A percentile compares a stretch with the other conserved stretches of the same genome.
These are phyloP conservation scores for Anguilla obscura DNA, from an alignment of 2,797 vertebrate species.

Conservation along the genomic window DNA sequence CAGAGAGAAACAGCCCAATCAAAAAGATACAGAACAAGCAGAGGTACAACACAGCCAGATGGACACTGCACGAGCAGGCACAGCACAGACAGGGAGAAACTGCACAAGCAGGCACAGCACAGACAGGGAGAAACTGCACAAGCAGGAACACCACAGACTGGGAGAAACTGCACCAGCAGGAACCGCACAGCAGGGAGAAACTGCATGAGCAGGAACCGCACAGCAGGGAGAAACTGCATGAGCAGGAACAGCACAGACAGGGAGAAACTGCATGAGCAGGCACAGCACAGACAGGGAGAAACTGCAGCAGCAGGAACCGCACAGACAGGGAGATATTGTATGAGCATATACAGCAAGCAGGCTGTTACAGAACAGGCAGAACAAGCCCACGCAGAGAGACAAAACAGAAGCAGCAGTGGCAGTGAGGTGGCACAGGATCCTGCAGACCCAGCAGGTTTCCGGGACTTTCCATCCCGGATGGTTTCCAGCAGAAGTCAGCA, in stretches of 20 bases:
- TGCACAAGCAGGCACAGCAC: too few relatives aligned
- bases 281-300: not conserved
- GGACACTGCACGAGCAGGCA: not conserved
- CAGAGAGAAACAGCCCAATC: not conserved
- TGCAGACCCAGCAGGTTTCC: not conserved
- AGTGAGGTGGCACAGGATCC: not conserved
- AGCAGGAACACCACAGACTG: too few relatives aligned
- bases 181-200: not conserved
- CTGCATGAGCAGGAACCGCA: not conserved
- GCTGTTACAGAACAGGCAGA: not conserved
- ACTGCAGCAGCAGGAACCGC: not conserved
- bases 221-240: not conserved
- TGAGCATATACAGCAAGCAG: not conserved
- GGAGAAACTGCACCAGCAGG: not conserved
- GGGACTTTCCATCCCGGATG: not conserved
- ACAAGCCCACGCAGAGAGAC: not conserved
- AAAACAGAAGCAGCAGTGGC: not conserved
- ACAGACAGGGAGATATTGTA: not conserved
- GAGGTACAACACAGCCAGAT: not conserved
- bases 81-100: not conserved
- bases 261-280: not conserved
- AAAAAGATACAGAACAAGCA: not conserved
- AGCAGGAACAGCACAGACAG: not conserved
- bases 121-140: too few relatives aligned
- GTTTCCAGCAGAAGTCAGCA: not conserved